Conservation (phyloP, 2,113 vertebrate species). For the Puffinus mauretanicus region DNA sequence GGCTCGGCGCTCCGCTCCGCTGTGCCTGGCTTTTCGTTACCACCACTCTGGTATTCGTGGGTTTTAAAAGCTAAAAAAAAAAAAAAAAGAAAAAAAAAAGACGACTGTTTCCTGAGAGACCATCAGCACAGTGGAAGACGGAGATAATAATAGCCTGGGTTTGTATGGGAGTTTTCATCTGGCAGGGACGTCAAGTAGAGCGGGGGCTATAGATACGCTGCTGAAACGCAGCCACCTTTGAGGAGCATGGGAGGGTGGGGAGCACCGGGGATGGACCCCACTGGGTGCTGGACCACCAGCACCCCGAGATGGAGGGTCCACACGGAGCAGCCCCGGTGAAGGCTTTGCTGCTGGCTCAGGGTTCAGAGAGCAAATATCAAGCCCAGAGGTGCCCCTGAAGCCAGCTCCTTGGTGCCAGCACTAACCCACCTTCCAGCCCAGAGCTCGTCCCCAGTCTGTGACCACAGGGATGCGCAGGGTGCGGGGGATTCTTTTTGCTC, state of each 20-base stretch:
- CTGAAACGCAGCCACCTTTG: not conserved
- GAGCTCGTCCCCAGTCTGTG: not conserved
- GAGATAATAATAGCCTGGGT: constrained; percentile 42
- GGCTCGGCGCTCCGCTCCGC: not conserved
- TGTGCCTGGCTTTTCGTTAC: not conserved
- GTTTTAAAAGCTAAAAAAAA: not conserved
- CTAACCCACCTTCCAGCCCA: not conserved
- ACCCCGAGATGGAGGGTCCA: not conserved
- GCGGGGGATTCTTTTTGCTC: too few species aligned
- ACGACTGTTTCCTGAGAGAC: constrained; percentile 47
- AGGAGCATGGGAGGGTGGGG: not conserved
- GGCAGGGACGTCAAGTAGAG: not conserved
- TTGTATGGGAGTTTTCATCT: constrained; percentile 16
- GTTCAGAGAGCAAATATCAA: not conserved
- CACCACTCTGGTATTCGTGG: not conserved
- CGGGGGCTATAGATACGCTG: not conserved
- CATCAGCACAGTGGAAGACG: constrained; percentile 46
- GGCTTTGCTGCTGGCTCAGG: not conserved
- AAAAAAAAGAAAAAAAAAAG: not conserved
- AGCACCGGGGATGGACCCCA: rapidly evolving
- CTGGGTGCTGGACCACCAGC: not conserved
- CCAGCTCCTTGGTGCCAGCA: not conserved
- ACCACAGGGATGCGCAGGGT: rapidly evolving
- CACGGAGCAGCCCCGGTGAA: rapidly evolving
- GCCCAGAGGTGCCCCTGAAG: not conserved